Percentiles rank a stretch among this genome's conserved stretches.
phyloP scores from a whole-genome alignment of 2,113 vertebrate genomes.

The Junco hyemalis region DNA sequence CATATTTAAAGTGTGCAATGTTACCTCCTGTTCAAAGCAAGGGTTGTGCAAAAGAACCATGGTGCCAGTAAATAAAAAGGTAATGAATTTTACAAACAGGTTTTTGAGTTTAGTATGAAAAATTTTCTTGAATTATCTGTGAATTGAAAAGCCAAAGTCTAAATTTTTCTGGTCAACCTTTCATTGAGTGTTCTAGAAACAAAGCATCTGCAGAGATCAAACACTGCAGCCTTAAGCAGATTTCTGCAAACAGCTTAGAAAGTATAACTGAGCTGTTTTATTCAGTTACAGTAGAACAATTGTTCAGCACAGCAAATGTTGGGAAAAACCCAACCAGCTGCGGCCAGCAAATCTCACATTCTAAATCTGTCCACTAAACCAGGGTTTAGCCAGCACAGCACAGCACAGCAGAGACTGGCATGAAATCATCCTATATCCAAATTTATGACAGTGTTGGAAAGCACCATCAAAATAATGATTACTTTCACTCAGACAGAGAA shows the following conservation, averaged over 20 bases:
- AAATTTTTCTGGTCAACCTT: background rate
- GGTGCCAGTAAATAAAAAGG: background rate
- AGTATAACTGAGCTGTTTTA: background rate
- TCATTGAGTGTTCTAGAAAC: background rate
- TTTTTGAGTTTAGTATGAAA: background rate
- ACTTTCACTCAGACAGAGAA: background rate
- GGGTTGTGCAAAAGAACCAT: background rate
- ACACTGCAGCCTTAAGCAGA: background rate
- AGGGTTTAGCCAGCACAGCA: background rate
- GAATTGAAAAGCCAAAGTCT: background rate
- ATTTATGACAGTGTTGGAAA: background rate
- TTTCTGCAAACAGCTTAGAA: background rate
- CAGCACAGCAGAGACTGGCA: background rate
- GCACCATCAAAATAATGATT: background rate
- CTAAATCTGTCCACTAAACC: background rate
- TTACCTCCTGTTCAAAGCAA: background rate
- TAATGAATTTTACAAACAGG: background rate
- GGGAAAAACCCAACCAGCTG: background rate
- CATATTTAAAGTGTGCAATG: background rate
- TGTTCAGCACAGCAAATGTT: background rate
- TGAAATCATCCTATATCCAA: background rate
- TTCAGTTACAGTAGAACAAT: background rate
- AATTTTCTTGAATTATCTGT: background rate
- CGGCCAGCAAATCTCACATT: background rate
- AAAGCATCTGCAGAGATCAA: background rate